Evolutionary conservation across 2,113 vertebrate species (phyloP), one percentile per base, ranked within the genome.

Genomic region (Chinchilla lanigera): DNA sequence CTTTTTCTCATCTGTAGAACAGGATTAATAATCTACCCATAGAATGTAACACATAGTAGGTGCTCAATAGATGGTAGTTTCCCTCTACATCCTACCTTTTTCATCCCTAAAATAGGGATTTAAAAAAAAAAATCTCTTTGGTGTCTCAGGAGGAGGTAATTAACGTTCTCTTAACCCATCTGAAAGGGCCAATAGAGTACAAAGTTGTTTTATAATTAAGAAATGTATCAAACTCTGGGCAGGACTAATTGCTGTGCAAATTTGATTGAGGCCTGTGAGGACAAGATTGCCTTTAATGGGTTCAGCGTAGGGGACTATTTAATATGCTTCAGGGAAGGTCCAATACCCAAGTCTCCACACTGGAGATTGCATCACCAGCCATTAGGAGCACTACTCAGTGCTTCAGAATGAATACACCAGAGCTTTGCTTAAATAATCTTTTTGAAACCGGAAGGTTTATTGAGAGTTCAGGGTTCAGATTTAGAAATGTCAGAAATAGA

Each of bases 191-290:
- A 98, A 93, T 94, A 81, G 96, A 97, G 96, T 97, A 97, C 96
- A 97, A 97, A 97, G 97, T 97, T 98, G 97, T 96, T 97, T 98
- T 97, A 98, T 98, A 98, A 98, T 98, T 98, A 98, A 98, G 96
- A 98, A 98, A 97, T 97, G 97, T 97, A 97, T 97, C 97, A 98
- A 95, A 96, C 95, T 97, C 98, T 78, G 92, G 88, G 96, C 78
- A 98, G 96, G 92, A 96, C 97, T 98, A 97, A 97, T 98, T 97
- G 97, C 97, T 98, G 95, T 97, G 97, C 86, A 97, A 97, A 97
- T 97, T 97, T 93, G 96, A 97, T 97, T 87, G 97, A 97, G 97
- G 95, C 96, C 98, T 97, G 97, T 96, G 94, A 98, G 96, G 90
- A 97, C 96, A 96, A 90, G 96, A 96, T 96, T 96, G 96, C 90